Percentiles rank a stretch among this genome's conserved stretches.
phyloP scores from a whole-genome alignment of 2,797 vertebrate genomes.

The Anniella stebbinsi region DNA sequence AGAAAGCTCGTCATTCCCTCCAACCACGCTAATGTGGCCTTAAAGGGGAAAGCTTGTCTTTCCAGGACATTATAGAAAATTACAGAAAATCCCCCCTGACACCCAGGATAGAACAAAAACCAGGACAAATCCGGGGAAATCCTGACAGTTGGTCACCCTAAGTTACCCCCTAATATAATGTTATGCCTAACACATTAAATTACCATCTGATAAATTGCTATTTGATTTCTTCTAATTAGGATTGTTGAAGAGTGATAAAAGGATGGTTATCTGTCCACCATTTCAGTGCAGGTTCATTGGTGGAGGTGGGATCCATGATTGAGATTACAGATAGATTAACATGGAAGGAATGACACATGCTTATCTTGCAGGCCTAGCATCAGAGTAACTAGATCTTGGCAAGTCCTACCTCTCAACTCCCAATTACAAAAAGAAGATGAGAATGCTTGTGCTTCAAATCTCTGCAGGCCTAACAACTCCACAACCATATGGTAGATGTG shows the following conservation, averaged over 20 bases:
- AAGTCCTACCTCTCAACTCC: background rate
- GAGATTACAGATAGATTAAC: background rate
- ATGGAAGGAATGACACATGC: background rate
- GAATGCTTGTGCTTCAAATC: background rate
- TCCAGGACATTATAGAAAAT: too few species aligned
- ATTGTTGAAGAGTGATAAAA: background rate
- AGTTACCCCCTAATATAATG: too few species aligned
- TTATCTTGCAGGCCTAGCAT: background rate
- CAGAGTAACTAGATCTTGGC: background rate
- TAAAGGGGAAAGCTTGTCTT: too few species aligned
- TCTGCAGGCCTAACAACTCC: background rate
- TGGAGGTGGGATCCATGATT: background rate
- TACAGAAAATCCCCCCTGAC: too few species aligned
- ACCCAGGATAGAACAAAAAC: too few species aligned
- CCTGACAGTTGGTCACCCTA: too few species aligned
- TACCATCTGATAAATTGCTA: background rate
- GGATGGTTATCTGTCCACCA: background rate
- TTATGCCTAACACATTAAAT: background rate
- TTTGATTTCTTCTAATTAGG: background rate
- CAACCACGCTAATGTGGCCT: too few species aligned
- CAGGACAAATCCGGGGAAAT: too few species aligned
- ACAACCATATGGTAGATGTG: background rate
- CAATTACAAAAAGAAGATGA: accelerated
- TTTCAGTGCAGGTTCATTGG: background rate
- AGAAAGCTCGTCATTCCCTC: too few species aligned